Evolutionary conservation across 2,888 invertebrate genomes (phyloP), one percentile per base, ranked within the genome.

Genomic region (Lasius fuliginosus): DNA sequence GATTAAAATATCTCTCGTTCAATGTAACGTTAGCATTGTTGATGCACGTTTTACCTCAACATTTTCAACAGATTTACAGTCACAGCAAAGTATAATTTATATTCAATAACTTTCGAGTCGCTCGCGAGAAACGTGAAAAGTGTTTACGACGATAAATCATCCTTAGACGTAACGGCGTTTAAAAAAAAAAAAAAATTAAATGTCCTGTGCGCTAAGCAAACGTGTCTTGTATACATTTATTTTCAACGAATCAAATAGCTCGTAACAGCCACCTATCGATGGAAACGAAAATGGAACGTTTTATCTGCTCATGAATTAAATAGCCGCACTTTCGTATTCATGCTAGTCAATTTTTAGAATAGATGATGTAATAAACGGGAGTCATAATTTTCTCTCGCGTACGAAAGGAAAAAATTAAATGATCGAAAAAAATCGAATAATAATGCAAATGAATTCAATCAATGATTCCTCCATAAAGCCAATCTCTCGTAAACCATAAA

Each of bases 251-350:
- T 60, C 42, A 15, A 46, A 33, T n/a, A 15, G 15, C 64, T 49
- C 62, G 75, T 75, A 75, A 49, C 64, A 64, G 5, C 73, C 60
- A 74, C 33, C 62, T 49, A 46, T 60, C 74, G 62, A 23, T 33
- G 46, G 0, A 58, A 58, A 58, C 33, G 15, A 69, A 53, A 46
- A 46, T 46, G n/a, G 23, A 18, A 15, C 46, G n/a, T 33, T 46
- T 64, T 33, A 8, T 8, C 12, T 9, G 58, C 40, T 18, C 58
- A 75, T 64, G 23, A 64, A 75, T 49, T 75, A 46, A 75, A 75
- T 46, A 15, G 4, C 36, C 36, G 36, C 36, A 46, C 46, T 46
- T 15, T 15, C 33, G 60, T 42, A 46, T 46, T 46, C 46, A 15
- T 46, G n/a, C 60, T 60, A 18, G 0, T 30, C 46, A 46, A 30